Conservation (phyloP, 2,888 invertebrate species). For the Zeuzera pyrina region DNA sequence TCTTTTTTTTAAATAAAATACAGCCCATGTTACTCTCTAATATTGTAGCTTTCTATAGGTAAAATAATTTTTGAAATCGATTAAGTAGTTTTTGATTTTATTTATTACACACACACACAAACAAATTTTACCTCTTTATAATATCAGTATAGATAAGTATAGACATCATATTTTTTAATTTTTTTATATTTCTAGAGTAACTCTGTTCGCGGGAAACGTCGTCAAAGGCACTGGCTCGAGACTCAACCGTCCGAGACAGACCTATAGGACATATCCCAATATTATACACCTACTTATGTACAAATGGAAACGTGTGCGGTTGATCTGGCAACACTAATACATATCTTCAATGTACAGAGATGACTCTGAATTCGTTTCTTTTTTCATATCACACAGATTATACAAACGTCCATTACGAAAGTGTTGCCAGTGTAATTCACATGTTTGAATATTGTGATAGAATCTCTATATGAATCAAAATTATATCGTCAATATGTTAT, state of each 20-base stretch:
- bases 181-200: slow-evolving; percentile 17
- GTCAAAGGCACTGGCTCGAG: slow-evolving; percentile 40
- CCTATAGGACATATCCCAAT: slow-evolving; percentile 19
- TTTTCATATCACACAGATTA: too few relatives aligned
- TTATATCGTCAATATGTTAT: too few relatives aligned
- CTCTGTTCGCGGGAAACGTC: slow-evolving; percentile 16
- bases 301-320: background rate
- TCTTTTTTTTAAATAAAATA: too few relatives aligned
- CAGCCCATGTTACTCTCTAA: too few relatives aligned
- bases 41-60: too few relatives aligned
- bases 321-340: background rate
- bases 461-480: too few relatives aligned
- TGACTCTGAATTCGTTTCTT: too few relatives aligned
- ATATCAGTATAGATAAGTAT: background rate
- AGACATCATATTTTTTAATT: background rate
- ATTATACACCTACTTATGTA: too few relatives aligned
- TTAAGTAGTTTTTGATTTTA: background rate
- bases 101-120: background rate
- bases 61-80: too few relatives aligned
- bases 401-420: too few relatives aligned
- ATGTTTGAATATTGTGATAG: too few relatives aligned
- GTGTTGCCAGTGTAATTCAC: too few relatives aligned
- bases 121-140: background rate
- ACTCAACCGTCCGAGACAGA: slow-evolving; percentile 34
- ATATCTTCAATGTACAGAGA: background rate